Percentiles rank a stretch among this genome's conserved stretches.
These are phyloP conservation scores for Orientallactaga bullata DNA, from an alignment of 2,113 vertebrate species.

Conservation along the genomic window DNA sequence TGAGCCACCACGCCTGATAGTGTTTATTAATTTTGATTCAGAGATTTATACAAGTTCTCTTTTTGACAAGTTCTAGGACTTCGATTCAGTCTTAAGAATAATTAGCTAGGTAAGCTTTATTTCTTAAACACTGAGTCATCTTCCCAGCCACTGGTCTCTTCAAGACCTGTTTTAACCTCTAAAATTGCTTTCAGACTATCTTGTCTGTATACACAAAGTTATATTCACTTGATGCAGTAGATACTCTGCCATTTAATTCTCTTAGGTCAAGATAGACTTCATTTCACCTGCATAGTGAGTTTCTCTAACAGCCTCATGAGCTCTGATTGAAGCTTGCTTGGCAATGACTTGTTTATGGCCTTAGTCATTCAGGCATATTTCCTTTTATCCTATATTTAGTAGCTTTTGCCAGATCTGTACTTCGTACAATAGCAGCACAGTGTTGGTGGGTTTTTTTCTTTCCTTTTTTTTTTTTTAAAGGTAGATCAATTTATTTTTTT, in stretches of 20 bases:
- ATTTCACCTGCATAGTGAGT: background rate
- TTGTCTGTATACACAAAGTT: background rate
- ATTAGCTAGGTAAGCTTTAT: background rate
- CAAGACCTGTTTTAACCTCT: background rate
- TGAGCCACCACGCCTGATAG: too few species aligned
- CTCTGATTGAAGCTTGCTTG: background rate
- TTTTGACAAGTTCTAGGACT: conserved; percentile 38
- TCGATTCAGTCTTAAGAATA: conserved; percentile 15
- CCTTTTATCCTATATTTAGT: background rate
- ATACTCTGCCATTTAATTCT: background rate
- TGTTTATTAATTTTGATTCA: conserved; percentile 25
- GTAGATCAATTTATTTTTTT: too few species aligned
- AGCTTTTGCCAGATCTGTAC: background rate
- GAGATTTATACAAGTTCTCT: background rate
- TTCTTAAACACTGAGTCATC: background rate
- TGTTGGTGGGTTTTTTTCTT: background rate
- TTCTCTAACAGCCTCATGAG: background rate
- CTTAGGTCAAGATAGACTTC: background rate
- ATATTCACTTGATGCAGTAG: background rate
- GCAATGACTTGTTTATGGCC: background rate
- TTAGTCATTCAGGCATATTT: background rate
- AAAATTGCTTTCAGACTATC: background rate
- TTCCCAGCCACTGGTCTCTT: background rate
- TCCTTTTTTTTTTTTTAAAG: too few species aligned
- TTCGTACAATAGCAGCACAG: background rate